phyloP scores from a whole-genome alignment of 2,113 vertebrate genomes.

The Psettodes erumei region DNA sequence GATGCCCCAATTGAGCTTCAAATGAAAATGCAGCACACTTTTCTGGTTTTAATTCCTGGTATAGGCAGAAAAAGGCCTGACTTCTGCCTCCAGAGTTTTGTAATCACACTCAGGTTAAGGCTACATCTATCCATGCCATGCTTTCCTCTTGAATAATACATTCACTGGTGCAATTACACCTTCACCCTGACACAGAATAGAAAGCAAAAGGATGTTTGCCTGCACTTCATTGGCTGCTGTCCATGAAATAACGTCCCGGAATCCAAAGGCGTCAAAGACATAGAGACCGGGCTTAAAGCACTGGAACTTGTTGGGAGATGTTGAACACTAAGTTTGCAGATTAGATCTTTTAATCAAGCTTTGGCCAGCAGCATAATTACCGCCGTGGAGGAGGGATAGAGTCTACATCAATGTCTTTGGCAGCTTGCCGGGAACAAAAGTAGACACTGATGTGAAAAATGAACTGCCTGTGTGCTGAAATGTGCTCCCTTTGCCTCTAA shows the following conservation, averaged over 20 bases:
- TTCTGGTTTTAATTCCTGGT: slow-evolving; percentile 9
- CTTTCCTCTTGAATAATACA: slow-evolving; percentile 70
- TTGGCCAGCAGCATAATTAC: slow-evolving; percentile 72
- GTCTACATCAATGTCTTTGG: slow-evolving; percentile 73
- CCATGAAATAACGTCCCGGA: slow-evolving; percentile 42
- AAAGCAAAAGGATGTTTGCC: slow-evolving; percentile 64
- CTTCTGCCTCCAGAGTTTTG: slow-evolving; percentile 28
- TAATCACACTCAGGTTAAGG: slow-evolving; percentile 35
- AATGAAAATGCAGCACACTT: slow-evolving; percentile 20
- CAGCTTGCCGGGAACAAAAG: slow-evolving; percentile 64
- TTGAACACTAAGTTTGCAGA: slow-evolving; percentile 71
- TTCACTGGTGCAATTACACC: slow-evolving; percentile 67
- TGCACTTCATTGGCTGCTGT: slow-evolving; percentile 54
- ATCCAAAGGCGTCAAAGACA: slow-evolving; percentile 12
- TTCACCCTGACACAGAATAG: slow-evolving; percentile 56
- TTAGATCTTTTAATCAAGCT: slow-evolving; percentile 79
- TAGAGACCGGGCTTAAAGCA: slow-evolving; percentile 49
- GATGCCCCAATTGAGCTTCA: slow-evolving; percentile 19
- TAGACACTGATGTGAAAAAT: slow-evolving; percentile 75
- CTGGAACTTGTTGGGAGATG: slow-evolving; percentile 66
- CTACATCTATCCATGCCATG: slow-evolving; percentile 38
- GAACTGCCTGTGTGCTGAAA: slow-evolving; percentile 61
- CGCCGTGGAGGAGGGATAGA: slow-evolving; percentile 65
- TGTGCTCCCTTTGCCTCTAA: slow-evolving; percentile 54
- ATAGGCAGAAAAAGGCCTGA: slow-evolving; percentile 19